These are phyloP conservation scores for Pseudomugil tenellus DNA, from an alignment of 2,797 vertebrate species.

Conservation along the genomic window DNA sequence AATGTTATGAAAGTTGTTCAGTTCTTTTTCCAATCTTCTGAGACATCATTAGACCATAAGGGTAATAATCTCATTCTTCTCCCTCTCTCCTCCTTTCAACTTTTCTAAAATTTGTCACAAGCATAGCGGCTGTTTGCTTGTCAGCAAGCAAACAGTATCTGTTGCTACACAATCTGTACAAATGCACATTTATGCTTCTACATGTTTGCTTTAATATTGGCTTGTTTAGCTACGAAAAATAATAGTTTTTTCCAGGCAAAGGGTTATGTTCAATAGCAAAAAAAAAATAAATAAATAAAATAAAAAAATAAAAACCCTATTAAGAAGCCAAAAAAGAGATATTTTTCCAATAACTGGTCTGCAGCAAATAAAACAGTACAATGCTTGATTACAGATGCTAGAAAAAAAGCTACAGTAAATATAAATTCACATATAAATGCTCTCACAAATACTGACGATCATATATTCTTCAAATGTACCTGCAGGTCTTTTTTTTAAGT, in stretches of 20 bases:
- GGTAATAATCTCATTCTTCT: constrained; percentile 52
- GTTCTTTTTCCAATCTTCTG: constrained; percentile 41
- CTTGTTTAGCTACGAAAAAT: not conserved
- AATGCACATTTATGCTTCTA: not conserved
- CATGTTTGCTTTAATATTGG: not conserved
- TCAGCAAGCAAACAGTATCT: constrained; percentile 14
- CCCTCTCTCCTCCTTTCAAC: constrained; percentile 33
- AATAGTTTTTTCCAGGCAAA: not conserved
- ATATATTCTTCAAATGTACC: too few relatives aligned
- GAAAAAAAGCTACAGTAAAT: too few relatives aligned
- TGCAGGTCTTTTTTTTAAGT: too few relatives aligned
- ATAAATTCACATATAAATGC: too few relatives aligned
- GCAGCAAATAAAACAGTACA: too few relatives aligned
- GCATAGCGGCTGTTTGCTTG: constrained; percentile 9
- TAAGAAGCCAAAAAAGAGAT: too few relatives aligned
- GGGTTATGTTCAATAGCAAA: not conserved
- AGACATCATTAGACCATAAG: constrained; percentile 56
- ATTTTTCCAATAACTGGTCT: too few relatives aligned
- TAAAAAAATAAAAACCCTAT: too few relatives aligned
- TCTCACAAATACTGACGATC: too few relatives aligned
- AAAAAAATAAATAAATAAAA: too few relatives aligned
- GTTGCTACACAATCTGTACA: constrained; percentile 5
- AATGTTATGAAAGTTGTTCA: constrained; percentile 51
- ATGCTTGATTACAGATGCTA: too few relatives aligned
- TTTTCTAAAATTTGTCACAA: constrained; percentile 25